These are phyloP conservation scores for Laticauda colubrina DNA, from an alignment of 2,113 vertebrate genomes.

Conservation along the genomic window DNA sequence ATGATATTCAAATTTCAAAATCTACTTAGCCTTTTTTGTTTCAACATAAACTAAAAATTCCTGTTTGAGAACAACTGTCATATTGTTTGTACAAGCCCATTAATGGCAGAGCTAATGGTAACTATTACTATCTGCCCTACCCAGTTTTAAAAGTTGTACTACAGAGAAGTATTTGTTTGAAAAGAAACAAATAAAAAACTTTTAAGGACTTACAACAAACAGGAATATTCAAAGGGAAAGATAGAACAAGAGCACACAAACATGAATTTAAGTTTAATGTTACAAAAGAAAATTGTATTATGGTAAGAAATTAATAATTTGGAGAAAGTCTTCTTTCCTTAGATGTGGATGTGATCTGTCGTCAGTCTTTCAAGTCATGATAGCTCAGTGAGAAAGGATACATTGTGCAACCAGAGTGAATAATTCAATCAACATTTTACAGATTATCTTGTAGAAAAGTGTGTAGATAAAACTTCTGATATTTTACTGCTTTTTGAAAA, in stretches of 20 bases:
- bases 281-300: neutral
- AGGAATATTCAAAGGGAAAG: neutral
- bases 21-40: neutral
- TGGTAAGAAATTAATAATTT: neutral
- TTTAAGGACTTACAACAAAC: neutral
- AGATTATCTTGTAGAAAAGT: neutral
- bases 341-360: neutral
- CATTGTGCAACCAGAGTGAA: neutral
- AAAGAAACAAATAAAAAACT: neutral
- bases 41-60: neutral
- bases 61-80: conserved; percentile 9
- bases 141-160: neutral
- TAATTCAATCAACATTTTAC: neutral
- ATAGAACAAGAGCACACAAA: neutral
- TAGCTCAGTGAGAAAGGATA: neutral
- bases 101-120: neutral
- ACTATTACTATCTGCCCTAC: neutral
- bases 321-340: neutral
- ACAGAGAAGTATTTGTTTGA: neutral
- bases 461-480: neutral
- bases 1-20: neutral
- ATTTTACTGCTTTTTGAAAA: neutral
- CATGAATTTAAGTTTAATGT: neutral
- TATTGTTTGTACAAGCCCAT: neutral
- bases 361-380: neutral